Evolutionary conservation across 2,797 vertebrate species (phyloP).

Genomic region (Euthynnus affinis): DNA sequence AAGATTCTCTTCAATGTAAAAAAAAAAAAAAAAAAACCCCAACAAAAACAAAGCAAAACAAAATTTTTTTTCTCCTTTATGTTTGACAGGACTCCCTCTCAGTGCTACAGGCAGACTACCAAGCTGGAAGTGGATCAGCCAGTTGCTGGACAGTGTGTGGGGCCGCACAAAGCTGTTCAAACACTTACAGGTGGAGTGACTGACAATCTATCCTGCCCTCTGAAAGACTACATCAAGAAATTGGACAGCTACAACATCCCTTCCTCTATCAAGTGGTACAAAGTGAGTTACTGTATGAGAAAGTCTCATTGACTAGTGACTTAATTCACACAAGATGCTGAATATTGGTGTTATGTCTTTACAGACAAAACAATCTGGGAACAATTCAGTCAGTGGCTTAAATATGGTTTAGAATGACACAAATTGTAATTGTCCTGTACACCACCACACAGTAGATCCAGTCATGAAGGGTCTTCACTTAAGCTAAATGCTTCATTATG

Average conservation of each 20-base stretch:
- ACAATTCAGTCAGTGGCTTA: too few species aligned
- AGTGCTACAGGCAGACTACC: slow-evolving; percentile 77
- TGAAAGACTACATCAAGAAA: slow-evolving; percentile 76
- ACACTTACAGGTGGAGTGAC: slow-evolving; percentile 46
- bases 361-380: not conserved
- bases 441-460: not conserved
- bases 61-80: not conserved
- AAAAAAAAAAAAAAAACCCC: not conserved
- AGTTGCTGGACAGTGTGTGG: slow-evolving; percentile 77
- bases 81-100: slow-evolving; percentile 82
- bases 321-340: not conserved
- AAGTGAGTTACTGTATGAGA: slow-evolving; percentile 78
- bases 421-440: not conserved
- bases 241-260: slow-evolving; percentile 77
- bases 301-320: not conserved
- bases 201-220: slow-evolving; percentile 86
- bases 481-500: not conserved
- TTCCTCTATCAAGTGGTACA: slow-evolving; percentile 88
- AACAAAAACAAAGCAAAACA: too few species aligned
- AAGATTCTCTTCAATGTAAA: too few species aligned
- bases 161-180: slow-evolving; percentile 67
- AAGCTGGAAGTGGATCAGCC: slow-evolving; percentile 80
- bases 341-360: not conserved
- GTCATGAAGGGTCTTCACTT: too few species aligned
- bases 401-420: too few species aligned